Evolutionary conservation across 1,140 invertebrate species (phyloP).

Genomic region (Heliconius congener): DNA sequence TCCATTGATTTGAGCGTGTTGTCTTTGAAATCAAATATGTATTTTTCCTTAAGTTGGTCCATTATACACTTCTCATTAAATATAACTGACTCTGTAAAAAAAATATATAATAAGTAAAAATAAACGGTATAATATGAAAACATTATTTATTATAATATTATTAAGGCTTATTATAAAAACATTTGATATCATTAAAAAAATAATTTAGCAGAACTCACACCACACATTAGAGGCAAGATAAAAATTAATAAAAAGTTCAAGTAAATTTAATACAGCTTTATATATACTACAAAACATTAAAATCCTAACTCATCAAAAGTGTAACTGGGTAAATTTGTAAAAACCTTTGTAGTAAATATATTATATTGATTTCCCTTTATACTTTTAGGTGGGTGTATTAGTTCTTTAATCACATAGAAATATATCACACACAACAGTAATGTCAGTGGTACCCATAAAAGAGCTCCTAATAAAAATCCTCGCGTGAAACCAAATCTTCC

Average conservation of each 20-base stretch:
- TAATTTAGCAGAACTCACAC: background rate
- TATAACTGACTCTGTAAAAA: background rate
- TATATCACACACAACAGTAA: slow-evolving; percentile 55
- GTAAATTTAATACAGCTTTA: background rate
- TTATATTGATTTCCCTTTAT: background rate
- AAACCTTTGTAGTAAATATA: background rate
- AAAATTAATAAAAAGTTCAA: background rate
- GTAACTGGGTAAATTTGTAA: too few species aligned
- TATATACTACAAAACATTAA: background rate
- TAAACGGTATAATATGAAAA: background rate
- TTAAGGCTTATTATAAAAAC: background rate
- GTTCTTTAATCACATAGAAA: slow-evolving; percentile 51
- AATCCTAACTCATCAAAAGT: background rate
- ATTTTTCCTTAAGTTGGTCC: background rate
- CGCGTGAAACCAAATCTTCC: slow-evolving; percentile 49
- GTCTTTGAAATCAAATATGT: background rate
- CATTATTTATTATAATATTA: background rate
- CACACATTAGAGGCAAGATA: background rate
- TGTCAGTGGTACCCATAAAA: slow-evolving; percentile 60
- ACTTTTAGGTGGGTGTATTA: slow-evolving; percentile 1
- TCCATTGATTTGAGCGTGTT: background rate
- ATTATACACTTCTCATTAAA: background rate
- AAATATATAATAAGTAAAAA: background rate
- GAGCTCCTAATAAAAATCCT: slow-evolving; percentile 55
- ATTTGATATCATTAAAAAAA: background rate